These are phyloP conservation scores for Plutomurus gul DNA, from an alignment of 1,140 invertebrate species.

Conservation along the genomic window DNA sequence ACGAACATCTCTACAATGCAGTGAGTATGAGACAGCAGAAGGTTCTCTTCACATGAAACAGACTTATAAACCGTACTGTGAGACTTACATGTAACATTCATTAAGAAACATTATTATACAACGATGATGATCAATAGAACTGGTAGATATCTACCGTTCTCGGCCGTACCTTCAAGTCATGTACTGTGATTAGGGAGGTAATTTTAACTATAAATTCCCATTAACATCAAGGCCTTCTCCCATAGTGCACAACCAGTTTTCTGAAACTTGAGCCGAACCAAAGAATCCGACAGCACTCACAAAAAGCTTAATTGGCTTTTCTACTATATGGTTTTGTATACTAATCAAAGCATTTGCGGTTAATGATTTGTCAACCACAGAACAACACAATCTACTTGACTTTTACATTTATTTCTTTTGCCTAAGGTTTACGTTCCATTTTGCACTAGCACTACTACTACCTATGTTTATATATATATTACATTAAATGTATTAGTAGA, in stretches of 20 bases:
- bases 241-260: neutral
- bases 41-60: neutral
- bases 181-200: neutral
- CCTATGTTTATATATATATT: too few relatives aligned
- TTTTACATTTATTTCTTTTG: constrained; percentile 5
- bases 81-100: neutral
- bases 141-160: neutral
- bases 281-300: neutral
- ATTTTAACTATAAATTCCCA: constrained; percentile 17
- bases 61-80: neutral
- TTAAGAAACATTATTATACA: constrained; percentile 19
- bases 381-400: constrained; percentile 12
- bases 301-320: constrained; percentile 6
- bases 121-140: neutral
- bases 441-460: too few relatives aligned
- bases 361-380: constrained; percentile 16
- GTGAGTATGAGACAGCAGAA: neutral
- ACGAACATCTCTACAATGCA: neutral
- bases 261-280: neutral
- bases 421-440: neutral
- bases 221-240: constrained; percentile 10
- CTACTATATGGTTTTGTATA: neutral
- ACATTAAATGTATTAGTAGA: too few relatives aligned
- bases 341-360: constrained; percentile 16
- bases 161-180: neutral